Conservation (phyloP, 2,888 invertebrate species). For the Brachyptera risi region DNA sequence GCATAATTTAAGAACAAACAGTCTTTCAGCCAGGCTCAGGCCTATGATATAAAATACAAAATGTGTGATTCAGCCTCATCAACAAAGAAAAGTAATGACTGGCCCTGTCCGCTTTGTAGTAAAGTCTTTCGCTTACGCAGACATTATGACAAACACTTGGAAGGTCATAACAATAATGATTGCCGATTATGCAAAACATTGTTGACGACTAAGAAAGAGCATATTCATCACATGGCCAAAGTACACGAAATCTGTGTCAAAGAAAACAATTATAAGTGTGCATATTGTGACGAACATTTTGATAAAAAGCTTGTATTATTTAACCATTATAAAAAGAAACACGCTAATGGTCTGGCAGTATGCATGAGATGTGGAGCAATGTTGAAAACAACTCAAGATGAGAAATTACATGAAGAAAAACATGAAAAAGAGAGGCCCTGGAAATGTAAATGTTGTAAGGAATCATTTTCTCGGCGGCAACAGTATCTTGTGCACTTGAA, state of each 20-base stretch:
- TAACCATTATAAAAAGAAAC: background rate
- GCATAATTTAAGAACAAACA: too few species aligned
- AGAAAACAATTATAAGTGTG: background rate
- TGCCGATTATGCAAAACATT: conserved; percentile 2
- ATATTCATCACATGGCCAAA: background rate
- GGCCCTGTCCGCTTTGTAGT: background rate
- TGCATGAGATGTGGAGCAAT: background rate
- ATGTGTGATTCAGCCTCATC: too few species aligned
- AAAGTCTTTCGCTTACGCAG: background rate
- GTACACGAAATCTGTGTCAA: background rate
- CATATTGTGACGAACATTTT: background rate
- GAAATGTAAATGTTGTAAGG: background rate
- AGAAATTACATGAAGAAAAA: background rate
- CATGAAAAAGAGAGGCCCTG: background rate
- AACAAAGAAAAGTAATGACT: too few species aligned
- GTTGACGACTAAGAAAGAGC: background rate
- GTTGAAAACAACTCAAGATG: background rate
- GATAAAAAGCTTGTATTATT: background rate
- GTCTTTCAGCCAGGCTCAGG: too few species aligned
- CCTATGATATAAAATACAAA: too few species aligned
- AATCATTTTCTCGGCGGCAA: background rate
- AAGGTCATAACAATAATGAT: conserved; percentile 2
- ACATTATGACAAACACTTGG: conserved; percentile 8
- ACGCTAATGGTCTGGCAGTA: background rate
- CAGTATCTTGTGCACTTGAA: background rate